Evolutionary conservation across 2,113 vertebrate genomes (phyloP).

Genomic region (Silurus asotus): DNA sequence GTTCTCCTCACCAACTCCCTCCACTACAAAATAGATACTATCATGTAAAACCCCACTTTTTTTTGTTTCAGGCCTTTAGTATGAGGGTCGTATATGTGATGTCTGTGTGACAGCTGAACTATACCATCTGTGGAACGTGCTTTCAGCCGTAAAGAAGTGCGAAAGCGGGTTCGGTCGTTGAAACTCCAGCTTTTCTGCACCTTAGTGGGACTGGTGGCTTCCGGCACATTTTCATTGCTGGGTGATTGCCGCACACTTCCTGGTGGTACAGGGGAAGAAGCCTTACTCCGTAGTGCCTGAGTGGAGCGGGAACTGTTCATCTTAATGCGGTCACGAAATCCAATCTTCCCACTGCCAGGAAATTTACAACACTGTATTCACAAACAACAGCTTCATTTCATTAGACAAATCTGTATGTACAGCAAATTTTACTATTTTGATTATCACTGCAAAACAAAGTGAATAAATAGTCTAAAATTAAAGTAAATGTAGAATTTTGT

Average conservation of each 20-base stretch:
- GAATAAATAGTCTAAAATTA: conserved; percentile 41
- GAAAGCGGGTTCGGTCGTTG: conserved; percentile 92
- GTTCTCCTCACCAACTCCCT: conserved; percentile 82
- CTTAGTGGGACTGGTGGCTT: conserved; percentile 84
- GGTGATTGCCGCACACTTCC: conserved; percentile 78
- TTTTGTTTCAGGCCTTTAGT: neutral
- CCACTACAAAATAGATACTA: conserved; percentile 61
- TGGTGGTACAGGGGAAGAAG: conserved; percentile 73
- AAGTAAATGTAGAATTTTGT: neutral
- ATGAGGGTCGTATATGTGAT: neutral
- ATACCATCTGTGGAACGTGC: conserved; percentile 82
- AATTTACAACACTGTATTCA: conserved; percentile 42
- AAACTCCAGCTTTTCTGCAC: conserved; percentile 99
- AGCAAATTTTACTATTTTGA: conserved; percentile 12
- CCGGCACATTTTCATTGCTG: conserved; percentile 81
- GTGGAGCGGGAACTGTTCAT: conserved; percentile 83
- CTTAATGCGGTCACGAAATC: conserved; percentile 91
- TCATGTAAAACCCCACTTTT: neutral
- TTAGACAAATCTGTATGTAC: neutral
- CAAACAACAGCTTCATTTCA: neutral
- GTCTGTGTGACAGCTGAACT: neutral
- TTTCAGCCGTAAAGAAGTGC: conserved; percentile 90
- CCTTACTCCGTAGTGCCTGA: conserved; percentile 76
- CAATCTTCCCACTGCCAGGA: conserved; percentile 82
- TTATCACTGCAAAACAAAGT: conserved; percentile 34